Base-by-base conservation (phyloP, 1,140 invertebrate genomes). In the Eufriesea mexicana region DNA sequence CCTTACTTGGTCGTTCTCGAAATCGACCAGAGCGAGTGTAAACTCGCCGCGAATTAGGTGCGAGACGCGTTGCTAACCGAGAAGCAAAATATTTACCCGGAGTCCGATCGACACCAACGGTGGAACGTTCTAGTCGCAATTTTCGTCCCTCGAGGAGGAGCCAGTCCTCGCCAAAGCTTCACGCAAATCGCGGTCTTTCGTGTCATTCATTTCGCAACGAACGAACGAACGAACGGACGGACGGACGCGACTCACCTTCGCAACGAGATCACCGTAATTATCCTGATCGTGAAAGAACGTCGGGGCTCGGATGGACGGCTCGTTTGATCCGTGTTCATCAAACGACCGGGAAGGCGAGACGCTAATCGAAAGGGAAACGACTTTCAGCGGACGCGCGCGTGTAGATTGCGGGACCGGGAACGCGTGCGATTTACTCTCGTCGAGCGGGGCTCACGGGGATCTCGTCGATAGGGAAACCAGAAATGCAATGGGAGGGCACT, bases 341-440 rank as follows among this genome's bases (percentile, higher is more conserved):
- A 81, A 81, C 49, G 54, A 42, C 20, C 51, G 72, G 20, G 42
- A 47, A 78, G 72, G 81, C n/a, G 49, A 49, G 28, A 79, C 70
- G 70, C 61, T 86, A 70, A 89, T 88, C 86, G 80, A 89, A 86
- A 86, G 84, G 77, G 84, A 88, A 88, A 89, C 84, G 75, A 73
- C 68, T 81, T 66, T 77, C 76, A 51, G 66, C 64, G 67, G 35
- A 35, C 55, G 47, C 20, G 20, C 62, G 20, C 62, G 83, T 76
- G 82, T 85, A 78, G 83, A 88, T 88, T 84, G 76, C 70, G 61
- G 42, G 59, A 79, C 54, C 35, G 76, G 64, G 72, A 66, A 71
- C 70, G 49, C 78, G 59, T 66, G 75, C 78, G 75, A 83, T 61
- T 84, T 79, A 70, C 84, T 79, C 79, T 71, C 62, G 35, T 20